Percentiles rank a stretch among this genome's conserved stretches.
Conservation (phyloP, 2,113 vertebrate genomes). For the Entomyzon cyanotis region DNA sequence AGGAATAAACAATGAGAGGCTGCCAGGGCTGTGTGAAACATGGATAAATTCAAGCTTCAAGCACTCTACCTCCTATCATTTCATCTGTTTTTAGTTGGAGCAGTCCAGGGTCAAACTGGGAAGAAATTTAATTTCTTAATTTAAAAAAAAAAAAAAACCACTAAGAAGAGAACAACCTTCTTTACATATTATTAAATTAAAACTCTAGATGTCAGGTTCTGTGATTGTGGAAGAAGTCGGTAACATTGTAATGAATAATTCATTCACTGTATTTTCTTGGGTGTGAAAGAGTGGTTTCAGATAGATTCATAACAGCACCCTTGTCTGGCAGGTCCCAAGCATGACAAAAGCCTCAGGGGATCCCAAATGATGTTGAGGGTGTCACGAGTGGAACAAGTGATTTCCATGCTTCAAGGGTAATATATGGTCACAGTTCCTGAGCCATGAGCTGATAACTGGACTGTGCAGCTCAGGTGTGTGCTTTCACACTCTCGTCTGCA, state of each 20-base stretch:
- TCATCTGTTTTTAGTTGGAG: not conserved
- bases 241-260: not conserved
- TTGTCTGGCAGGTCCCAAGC: not conserved
- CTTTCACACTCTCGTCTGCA: not conserved
- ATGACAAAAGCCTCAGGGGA: rapidly evolving
- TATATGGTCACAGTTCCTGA: not conserved
- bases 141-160: not conserved
- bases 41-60: not conserved
- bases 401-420: not conserved
- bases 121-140: slow-evolving; percentile 12
- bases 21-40: not conserved
- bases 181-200: slow-evolving; percentile 31
- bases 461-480: not conserved
- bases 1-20: not conserved
- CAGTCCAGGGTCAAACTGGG: not conserved
- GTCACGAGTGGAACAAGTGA: not conserved
- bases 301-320: not conserved
- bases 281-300: not conserved
- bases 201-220: not conserved
- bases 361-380: not conserved
- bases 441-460: not conserved
- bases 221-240: not conserved
- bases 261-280: not conserved
- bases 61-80: not conserved
- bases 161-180: not conserved